Percentiles rank a stretch among this genome's conserved stretches.
Evolutionary conservation across 2,113 vertebrate genomes (phyloP).

Genomic region (Brachionichthys hirsutus): DNA sequence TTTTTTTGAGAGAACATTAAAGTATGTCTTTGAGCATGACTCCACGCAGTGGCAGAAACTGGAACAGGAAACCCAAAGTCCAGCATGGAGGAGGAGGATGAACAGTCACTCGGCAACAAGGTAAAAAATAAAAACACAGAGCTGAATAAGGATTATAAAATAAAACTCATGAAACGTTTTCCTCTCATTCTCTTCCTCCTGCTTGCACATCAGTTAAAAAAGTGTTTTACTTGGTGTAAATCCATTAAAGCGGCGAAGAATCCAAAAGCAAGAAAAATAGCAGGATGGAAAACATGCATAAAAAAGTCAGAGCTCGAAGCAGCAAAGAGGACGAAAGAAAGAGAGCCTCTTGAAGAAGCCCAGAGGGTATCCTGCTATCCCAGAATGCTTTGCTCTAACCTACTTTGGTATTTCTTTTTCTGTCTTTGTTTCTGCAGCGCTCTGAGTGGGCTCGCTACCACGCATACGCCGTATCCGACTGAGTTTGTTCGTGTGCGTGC

Average conservation of each 20-base stretch:
- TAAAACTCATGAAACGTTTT: no score
- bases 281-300: slow-evolving; percentile 16
- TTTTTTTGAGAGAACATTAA: no score
- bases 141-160: background rate
- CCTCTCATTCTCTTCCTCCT: no score
- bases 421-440: slow-evolving; percentile 68
- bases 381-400: slow-evolving; percentile 79
- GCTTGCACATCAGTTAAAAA: background rate
- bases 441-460: slow-evolving; percentile 59
- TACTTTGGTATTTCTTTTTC: slow-evolving; percentile 80
- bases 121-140: background rate
- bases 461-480: slow-evolving; percentile 32
- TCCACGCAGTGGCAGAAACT: slow-evolving; percentile 34
- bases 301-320: slow-evolving; percentile 27
- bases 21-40: slow-evolving; percentile 21
- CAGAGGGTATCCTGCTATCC: slow-evolving; percentile 77
- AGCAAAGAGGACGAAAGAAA: slow-evolving; percentile 42
- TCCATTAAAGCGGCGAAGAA: slow-evolving; percentile 1
- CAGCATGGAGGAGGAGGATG: background rate
- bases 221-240: background rate
- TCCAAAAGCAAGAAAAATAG: slow-evolving; percentile 22
- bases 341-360: slow-evolving; percentile 68
- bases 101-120: background rate
- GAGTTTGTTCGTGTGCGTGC: slow-evolving; percentile 24
- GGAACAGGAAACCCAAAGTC: slow-evolving; percentile 11